These are phyloP conservation scores for Uloborus plumipes DNA, from an alignment of 2,888 invertebrate species.

Conservation along the genomic window DNA sequence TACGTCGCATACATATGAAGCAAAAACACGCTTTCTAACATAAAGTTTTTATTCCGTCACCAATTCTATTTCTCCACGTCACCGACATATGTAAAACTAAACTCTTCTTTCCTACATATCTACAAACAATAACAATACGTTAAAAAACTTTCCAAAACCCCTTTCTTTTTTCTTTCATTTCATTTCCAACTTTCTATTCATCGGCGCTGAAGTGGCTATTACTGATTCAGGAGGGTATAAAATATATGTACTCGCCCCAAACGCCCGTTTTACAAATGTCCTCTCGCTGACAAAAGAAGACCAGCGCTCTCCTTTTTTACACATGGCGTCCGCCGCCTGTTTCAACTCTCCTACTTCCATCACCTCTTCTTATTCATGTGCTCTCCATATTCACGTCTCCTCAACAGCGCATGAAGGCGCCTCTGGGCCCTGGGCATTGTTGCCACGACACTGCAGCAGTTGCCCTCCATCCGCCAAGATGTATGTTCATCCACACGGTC, in stretches of 20 bases:
- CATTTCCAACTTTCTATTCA: background rate
- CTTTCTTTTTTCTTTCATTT: too few species aligned
- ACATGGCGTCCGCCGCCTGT: background rate
- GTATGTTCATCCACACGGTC: background rate
- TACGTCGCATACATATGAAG: too few species aligned
- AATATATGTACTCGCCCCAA: conserved; percentile 43
- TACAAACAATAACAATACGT: too few species aligned
- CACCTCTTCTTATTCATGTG: conserved; percentile 27
- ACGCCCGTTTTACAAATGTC: conserved; percentile 25
- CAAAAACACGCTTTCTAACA: too few species aligned
- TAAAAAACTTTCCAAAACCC: too few species aligned
- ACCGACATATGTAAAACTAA: too few species aligned
- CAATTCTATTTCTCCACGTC: too few species aligned
- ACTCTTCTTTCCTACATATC: too few species aligned
- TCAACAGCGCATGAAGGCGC: conserved; percentile 52
- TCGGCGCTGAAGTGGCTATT: conserved; percentile 53
- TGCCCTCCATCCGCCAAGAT: conserved; percentile 7
- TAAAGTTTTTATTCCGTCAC: too few species aligned
- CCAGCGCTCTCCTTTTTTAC: background rate
- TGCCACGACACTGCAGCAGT: conserved; percentile 18
- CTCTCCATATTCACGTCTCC: conserved; percentile 32
- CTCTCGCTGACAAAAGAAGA: conserved; percentile 27
- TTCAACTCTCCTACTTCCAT: background rate
- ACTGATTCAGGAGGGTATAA: conserved; percentile 48
- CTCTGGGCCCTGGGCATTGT: conserved; percentile 46